Percentiles rank a stretch among this genome's conserved stretches.
phyloP scores from a whole-genome alignment of 2,888 invertebrate genomes.

The Pandemis corylana region DNA sequence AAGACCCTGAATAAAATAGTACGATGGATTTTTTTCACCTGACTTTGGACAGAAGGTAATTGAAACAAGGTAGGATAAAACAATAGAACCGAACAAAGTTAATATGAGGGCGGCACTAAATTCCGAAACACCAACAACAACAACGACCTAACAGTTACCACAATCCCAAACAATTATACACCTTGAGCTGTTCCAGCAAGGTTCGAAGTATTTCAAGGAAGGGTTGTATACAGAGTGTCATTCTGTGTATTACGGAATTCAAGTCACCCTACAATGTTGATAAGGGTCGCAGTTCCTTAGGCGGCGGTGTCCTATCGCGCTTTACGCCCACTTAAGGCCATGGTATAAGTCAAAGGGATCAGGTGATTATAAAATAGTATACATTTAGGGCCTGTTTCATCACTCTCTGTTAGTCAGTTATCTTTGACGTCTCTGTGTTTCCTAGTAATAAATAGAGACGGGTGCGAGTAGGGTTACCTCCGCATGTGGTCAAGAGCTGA shows the following conservation, averaged over 20 bases:
- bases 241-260: constrained; percentile 71
- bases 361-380: not conserved
- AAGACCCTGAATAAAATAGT: constrained; percentile 28
- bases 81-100: constrained; percentile 71
- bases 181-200: constrained; percentile 41
- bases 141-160: constrained; percentile 46
- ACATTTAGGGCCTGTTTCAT: no score
- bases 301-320: constrained; percentile 71
- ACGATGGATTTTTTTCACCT: constrained; percentile 39
- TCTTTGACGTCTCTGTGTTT: no score
- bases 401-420: no score
- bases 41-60: constrained; percentile 52
- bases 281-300: constrained; percentile 78
- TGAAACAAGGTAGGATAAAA: constrained; percentile 73
- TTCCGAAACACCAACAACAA: constrained; percentile 53
- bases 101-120: constrained; percentile 72
- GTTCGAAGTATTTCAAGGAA: constrained; percentile 48
- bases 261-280: constrained; percentile 74
- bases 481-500: no score
- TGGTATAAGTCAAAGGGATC: constrained; percentile 51
- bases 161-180: constrained; percentile 41
- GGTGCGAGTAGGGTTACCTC: no score
- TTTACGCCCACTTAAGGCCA: constrained; percentile 63
- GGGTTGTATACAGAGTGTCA: constrained; percentile 56
- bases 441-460: no score